Evolutionary conservation across 1,140 invertebrate genomes (phyloP), one percentile per base, ranked within the genome.

Genomic region (Drosophila varians): DNA sequence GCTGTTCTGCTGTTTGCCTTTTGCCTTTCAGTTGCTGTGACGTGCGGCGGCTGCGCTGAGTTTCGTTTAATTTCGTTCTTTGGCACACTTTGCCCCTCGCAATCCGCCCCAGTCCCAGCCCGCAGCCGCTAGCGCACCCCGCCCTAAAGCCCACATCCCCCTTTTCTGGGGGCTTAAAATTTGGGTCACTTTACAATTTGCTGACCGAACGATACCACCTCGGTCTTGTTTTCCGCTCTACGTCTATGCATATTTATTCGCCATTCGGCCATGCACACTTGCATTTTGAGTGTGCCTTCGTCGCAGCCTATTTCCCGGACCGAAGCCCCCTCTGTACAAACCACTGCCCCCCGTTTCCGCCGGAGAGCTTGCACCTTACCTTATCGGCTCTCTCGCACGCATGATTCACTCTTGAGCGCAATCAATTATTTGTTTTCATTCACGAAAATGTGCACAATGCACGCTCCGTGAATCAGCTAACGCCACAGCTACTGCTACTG

Each of bases 101-200:
- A 31, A 23, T 5, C 8, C 2, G 21, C 28, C 0, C 9, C 28
- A 31, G 9, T 8, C 25, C 7, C 6, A 26, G 25, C 26, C 26
- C 23, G 6, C 26, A 28, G 3, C 6, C 25, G 8, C n/a, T n/a
- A n/a, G n/a, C n/a, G n/a, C n/a, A n/a, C 8, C 49, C 31, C 40
- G 36, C 36, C 36, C 12, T 2, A 40, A 40, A 16, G 8, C 36
- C 7, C 34, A 36, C 34, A 36, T 36, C 34, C 36, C 74, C 58
- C 45, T 56, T 7, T 7, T 26, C 25, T 26, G 2, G 28, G 68
- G 53, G 55, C 51, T 56, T 19, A 34, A 70, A 86, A 87, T 87
- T 87, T 87, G 82, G 82, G 82, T 87, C 82, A 87, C 82, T 86
- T 74, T 82, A 87, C 69, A 87, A 88, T 88, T 82, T 75, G 82